Evolutionary conservation across 2,113 vertebrate genomes (phyloP).

Genomic region (Upupa epops): DNA sequence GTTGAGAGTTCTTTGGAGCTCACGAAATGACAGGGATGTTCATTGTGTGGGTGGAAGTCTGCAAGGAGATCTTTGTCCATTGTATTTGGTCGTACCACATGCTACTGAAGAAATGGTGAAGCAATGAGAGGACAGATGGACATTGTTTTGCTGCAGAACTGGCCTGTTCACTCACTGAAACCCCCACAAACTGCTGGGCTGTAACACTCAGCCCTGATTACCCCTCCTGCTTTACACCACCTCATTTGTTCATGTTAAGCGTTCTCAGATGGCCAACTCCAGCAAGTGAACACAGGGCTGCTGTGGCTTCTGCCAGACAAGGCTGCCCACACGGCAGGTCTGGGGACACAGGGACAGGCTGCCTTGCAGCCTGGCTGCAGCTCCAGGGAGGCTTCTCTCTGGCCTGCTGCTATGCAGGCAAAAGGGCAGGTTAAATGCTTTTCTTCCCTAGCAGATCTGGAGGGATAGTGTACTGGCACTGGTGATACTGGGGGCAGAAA

Average conservation of each 20-base stretch:
- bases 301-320: accelerated
- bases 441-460: neutral
- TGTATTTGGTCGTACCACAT: neutral
- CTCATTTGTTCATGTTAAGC: neutral
- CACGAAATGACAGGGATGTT: neutral
- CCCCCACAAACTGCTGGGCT: neutral
- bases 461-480: neutral
- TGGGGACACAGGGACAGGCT: too few relatives aligned
- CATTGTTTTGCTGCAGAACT: neutral
- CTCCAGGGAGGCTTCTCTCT: neutral
- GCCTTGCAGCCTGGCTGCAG: neutral
- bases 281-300: neutral
- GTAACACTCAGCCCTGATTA: neutral
- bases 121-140: accelerated
- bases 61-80: neutral
- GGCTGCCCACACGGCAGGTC: neutral
- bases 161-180: neutral
- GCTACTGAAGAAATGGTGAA: accelerated
- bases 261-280: neutral
- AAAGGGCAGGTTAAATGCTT: neutral
- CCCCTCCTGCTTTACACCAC: neutral
- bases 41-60: neutral
- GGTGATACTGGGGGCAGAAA: too few relatives aligned
- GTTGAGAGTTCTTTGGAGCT: neutral
- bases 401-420: accelerated